Evolutionary conservation across 2,888 invertebrate genomes (phyloP), one percentile per base, ranked within the genome.

Genomic region (Agriopis marginaria): DNA sequence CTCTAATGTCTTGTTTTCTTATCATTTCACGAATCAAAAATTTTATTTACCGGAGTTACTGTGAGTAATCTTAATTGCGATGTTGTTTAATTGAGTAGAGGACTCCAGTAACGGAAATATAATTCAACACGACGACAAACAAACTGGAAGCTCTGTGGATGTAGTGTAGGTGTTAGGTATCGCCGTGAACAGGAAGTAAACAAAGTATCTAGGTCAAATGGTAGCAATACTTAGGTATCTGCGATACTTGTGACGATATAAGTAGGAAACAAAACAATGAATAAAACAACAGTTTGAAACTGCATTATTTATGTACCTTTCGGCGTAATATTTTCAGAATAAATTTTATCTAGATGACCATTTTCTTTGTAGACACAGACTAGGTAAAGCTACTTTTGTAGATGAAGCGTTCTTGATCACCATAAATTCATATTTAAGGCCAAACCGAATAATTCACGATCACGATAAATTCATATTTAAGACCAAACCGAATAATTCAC

Each of bases 181-280:
- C 5, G 40, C 9, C 53, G 12, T 55, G 10, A 53, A 58, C 54
- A 71, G 70, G 71, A 71, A 73, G 64, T 73, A 71, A 71, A 72
- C 72, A 71, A 55, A 64, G 63, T 53, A 71, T 74, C 62, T 71
- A 71, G 75, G 75, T 71, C 74, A 74, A 63, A 68, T 63, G 51
- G 62, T 56, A 59, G 42, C 61, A 66, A 23, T 53, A 51, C 47
- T 47, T 9, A 14, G 23, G 47, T 67, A 69, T 17, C 60, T 50
- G 69, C 66, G 56, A 32, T 32, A 32, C 69, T 60, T 9, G 1
- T 47, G 11, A 10, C 42, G 44, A 45, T 53, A 23, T 23, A 23
- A 23, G 62, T 55, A 66, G 60, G 42, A 58, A 66, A 70, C 62
- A 50, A 56, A 32, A 32, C 32, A 32, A 67, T 72, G 68, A 66